These are phyloP conservation scores for Scartelaos histophorus DNA, from an alignment of 2,113 vertebrate species.

Conservation along the genomic window DNA sequence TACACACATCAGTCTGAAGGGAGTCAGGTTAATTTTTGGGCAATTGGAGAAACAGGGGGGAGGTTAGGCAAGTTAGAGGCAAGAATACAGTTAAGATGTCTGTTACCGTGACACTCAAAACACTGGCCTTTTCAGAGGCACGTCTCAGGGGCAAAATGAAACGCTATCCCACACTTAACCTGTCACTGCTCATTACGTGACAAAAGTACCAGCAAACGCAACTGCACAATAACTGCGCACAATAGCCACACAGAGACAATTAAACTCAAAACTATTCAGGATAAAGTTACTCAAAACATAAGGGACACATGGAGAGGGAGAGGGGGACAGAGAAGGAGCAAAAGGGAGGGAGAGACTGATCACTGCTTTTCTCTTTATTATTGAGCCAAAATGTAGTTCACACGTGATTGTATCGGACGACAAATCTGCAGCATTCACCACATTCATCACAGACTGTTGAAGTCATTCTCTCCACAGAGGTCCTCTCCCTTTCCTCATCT, in stretches of 20 bases:
- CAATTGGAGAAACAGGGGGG: slow-evolving; percentile 20
- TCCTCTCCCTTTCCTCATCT: slow-evolving; percentile 12
- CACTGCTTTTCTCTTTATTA: not conserved
- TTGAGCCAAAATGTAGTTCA: not conserved
- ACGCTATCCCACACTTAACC: slow-evolving; percentile 67
- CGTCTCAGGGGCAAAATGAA: slow-evolving; percentile 65
- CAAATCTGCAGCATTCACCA: not conserved
- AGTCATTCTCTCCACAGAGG: slow-evolving; percentile 24
- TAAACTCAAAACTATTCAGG: slow-evolving; percentile 30
- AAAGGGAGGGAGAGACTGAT: not conserved
- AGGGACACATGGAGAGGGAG: not conserved
- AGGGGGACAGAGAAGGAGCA: not conserved
- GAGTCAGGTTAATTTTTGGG: not conserved
- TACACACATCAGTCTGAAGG: no score
- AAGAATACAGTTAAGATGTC: slow-evolving; percentile 54
- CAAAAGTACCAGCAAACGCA: slow-evolving; percentile 32
- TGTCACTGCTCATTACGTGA: slow-evolving; percentile 59
- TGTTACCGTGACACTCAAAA: slow-evolving; percentile 69
- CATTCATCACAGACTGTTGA: slow-evolving; percentile 2
- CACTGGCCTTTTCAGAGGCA: slow-evolving; percentile 59
- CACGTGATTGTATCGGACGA: not conserved
- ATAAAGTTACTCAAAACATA: slow-evolving; percentile 28
- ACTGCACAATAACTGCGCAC: slow-evolving; percentile 13
- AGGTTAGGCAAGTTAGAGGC: slow-evolving; percentile 8
- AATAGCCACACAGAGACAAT: slow-evolving; percentile 30